phyloP scores from a whole-genome alignment of 2,113 vertebrate genomes.

The Burhinus oedicnemus region DNA sequence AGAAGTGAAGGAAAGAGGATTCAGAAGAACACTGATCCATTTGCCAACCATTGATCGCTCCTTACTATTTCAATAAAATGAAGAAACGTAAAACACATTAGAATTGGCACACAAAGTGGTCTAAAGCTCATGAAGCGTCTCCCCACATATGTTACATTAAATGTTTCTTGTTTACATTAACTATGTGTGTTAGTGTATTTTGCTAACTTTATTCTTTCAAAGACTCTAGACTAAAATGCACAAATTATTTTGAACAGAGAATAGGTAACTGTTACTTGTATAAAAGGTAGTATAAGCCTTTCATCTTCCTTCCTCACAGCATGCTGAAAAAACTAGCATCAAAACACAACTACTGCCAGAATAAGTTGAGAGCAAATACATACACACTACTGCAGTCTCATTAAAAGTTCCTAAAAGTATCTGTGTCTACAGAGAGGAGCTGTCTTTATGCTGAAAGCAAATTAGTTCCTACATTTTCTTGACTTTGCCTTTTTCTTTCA shows the following conservation, averaged over 20 bases:
- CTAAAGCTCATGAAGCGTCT: background rate
- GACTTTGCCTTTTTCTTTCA: background rate
- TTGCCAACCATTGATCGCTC: background rate
- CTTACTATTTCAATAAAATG: background rate
- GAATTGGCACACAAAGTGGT: background rate
- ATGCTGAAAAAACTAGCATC: background rate
- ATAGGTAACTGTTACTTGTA: background rate
- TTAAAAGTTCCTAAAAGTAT: conserved; percentile 26
- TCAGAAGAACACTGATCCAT: background rate
- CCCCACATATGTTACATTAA: background rate
- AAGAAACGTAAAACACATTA: background rate
- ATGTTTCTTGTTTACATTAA: background rate
- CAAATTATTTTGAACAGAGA: background rate
- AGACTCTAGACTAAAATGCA: background rate
- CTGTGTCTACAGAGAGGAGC: background rate
- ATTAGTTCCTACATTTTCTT: background rate
- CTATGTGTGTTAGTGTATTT: background rate
- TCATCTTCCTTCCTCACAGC: conserved; percentile 22
- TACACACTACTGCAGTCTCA: background rate
- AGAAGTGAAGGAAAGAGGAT: background rate
- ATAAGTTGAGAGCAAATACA: background rate
- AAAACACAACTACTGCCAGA: conserved; percentile 3
- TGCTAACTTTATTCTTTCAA: background rate
- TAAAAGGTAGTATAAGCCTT: background rate
- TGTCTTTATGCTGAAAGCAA: background rate